phyloP scores from a whole-genome alignment of 1,140 invertebrate genomes.

The Eupeodes corollae region DNA sequence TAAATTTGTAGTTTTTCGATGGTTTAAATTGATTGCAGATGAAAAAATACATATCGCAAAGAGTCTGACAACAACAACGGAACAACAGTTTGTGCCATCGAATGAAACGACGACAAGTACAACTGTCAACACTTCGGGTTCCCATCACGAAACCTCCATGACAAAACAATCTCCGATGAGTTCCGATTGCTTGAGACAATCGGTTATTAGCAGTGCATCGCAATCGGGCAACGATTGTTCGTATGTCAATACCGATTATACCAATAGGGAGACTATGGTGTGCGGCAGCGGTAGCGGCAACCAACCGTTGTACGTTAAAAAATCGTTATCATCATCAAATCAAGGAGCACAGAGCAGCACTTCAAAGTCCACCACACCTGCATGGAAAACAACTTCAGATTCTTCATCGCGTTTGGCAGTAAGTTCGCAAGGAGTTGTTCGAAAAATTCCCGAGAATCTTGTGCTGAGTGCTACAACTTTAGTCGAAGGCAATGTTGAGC shows the following conservation, averaged over 20 bases:
- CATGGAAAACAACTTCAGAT: slow-evolving; percentile 1
- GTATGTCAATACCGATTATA: slow-evolving; percentile 31
- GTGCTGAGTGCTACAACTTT: slow-evolving; percentile 22
- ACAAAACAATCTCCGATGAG: not conserved
- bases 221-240: slow-evolving; percentile 19
- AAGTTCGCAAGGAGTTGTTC: slow-evolving; percentile 25
- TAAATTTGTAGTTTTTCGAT: not conserved
- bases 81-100: slow-evolving; percentile 18
- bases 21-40: slow-evolving; percentile 11
- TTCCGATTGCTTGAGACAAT: not conserved
- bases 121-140: not conserved
- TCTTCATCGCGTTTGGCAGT: slow-evolving; percentile 17
- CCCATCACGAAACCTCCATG: not conserved
- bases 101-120: slow-evolving; percentile 2
- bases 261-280: slow-evolving; percentile 25
- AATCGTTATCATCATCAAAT: slow-evolving; percentile 24
- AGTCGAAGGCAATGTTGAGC: slow-evolving; percentile 35
- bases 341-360: slow-evolving; percentile 5
- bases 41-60: slow-evolving; percentile 20
- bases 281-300: slow-evolving; percentile 18
- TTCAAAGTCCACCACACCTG: slow-evolving; percentile 5
- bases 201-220: slow-evolving; percentile 1
- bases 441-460: slow-evolving; percentile 34
- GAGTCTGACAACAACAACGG: slow-evolving; percentile 26
- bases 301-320: slow-evolving; percentile 8